Evolutionary conservation across 2,888 invertebrate genomes (phyloP).

Genomic region (Mactromeris polynyma): DNA sequence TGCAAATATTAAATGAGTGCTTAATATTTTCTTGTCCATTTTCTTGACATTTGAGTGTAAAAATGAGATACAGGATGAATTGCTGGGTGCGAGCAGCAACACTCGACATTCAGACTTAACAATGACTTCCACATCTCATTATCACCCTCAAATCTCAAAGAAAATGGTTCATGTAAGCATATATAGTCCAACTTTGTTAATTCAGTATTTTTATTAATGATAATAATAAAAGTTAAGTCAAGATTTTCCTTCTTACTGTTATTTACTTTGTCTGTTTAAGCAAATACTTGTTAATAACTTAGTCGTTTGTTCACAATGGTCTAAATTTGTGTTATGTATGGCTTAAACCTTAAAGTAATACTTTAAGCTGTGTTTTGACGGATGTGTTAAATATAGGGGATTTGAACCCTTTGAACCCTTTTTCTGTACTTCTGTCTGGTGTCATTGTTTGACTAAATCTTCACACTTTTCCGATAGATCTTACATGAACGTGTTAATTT

Average conservation of each 20-base stretch:
- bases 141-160: too few species aligned
- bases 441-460: neutral
- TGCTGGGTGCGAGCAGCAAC: too few species aligned
- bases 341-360: neutral
- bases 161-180: too few species aligned
- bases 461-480: neutral
- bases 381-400: neutral
- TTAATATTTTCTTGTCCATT: too few species aligned
- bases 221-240: neutral
- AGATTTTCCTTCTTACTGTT: neutral
- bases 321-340: neutral
- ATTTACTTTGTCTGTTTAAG: neutral
- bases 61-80: too few species aligned
- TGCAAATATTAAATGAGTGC: too few species aligned
- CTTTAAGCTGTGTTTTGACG: neutral
- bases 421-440: neutral
- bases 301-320: neutral
- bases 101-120: too few species aligned
- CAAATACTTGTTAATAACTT: neutral
- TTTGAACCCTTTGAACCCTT: neutral
- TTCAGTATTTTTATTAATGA: too few species aligned
- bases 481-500: neutral
- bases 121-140: too few species aligned
- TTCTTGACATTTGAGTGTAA: too few species aligned
- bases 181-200: too few species aligned